phyloP scores from a whole-genome alignment of 1,140 invertebrate genomes.

The Melanaphis sacchari region DNA sequence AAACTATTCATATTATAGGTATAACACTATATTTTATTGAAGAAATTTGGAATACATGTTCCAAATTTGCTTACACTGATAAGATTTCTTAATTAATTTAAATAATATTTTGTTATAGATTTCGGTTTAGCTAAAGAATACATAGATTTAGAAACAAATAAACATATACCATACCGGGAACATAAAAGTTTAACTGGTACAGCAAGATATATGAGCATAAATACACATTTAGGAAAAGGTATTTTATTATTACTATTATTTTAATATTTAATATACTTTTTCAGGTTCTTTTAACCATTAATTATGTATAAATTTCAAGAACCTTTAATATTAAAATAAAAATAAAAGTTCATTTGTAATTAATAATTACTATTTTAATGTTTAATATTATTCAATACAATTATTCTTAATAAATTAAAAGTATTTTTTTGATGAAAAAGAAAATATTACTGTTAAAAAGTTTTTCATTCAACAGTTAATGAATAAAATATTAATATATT shows the following conservation, averaged over 20 bases:
- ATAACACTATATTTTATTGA: not conserved
- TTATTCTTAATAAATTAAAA: too few species aligned
- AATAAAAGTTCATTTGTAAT: not conserved
- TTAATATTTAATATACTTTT: not conserved
- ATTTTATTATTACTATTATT: constrained; percentile 57
- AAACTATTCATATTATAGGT: constrained; percentile 99
- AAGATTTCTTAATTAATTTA: not conserved
- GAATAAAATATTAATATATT: too few species aligned
- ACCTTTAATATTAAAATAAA: not conserved
- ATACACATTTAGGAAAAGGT: constrained; percentile 99
- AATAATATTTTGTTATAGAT: constrained; percentile 60
- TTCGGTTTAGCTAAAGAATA: constrained; percentile 99
- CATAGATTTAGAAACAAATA: constrained; percentile 99
- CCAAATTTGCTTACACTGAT: not conserved
- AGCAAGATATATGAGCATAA: constrained; percentile 99
- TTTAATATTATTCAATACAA: too few species aligned
- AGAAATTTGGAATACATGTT: not conserved
- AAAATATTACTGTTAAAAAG: not conserved
- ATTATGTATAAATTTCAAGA: not conserved
- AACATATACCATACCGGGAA: constrained; percentile 99
- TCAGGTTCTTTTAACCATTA: not conserved
- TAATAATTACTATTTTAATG: not conserved
- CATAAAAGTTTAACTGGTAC: constrained; percentile 98
- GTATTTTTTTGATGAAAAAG: too few species aligned
- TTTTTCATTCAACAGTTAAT: too few species aligned